A percentile compares a stretch with the other conserved stretches of the same genome.
These are phyloP conservation scores for Diaphora mendica DNA, from an alignment of 2,888 invertebrate genomes.

Conservation along the genomic window DNA sequence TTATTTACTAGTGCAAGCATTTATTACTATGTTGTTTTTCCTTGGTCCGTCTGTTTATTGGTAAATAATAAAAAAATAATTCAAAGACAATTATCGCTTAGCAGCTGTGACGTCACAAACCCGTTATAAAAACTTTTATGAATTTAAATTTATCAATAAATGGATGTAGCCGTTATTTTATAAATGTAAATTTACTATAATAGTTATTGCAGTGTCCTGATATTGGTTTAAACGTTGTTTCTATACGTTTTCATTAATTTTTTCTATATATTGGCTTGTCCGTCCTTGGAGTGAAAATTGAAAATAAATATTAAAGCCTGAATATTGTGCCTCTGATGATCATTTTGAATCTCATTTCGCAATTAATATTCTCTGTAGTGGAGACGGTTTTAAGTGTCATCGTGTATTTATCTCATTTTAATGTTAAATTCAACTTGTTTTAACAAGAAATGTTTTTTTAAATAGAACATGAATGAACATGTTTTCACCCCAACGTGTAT, in stretches of 20 bases:
- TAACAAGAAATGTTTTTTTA: not conserved
- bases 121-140: not conserved
- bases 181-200: slow-evolving; percentile 42
- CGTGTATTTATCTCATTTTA: not conserved
- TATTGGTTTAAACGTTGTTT: slow-evolving; percentile 35
- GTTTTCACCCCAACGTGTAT: not conserved
- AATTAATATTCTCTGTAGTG: slow-evolving; percentile 46
- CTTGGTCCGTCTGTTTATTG: slow-evolving; percentile 35
- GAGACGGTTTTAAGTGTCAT: slow-evolving; percentile 39
- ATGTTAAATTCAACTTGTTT: slow-evolving; percentile 1
- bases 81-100: not conserved
- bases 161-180: slow-evolving; percentile 30
- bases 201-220: slow-evolving; percentile 36
- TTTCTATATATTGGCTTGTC: slow-evolving; percentile 68
- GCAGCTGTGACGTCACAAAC: slow-evolving; percentile 9
- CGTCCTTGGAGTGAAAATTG: slow-evolving; percentile 75
- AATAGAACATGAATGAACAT: not conserved
- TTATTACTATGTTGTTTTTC: slow-evolving; percentile 38
- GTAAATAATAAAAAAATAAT: slow-evolving; percentile 14
- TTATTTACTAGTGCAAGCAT: slow-evolving; percentile 47
- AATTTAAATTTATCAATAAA: slow-evolving; percentile 23
- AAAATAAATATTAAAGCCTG: slow-evolving; percentile 71
- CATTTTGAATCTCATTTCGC: slow-evolving; percentile 70
- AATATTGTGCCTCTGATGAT: slow-evolving; percentile 76
- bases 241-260: slow-evolving; percentile 35